These are phyloP conservation scores for Sipha flava DNA, from an alignment of 1,140 invertebrate species.

Conservation along the genomic window DNA sequence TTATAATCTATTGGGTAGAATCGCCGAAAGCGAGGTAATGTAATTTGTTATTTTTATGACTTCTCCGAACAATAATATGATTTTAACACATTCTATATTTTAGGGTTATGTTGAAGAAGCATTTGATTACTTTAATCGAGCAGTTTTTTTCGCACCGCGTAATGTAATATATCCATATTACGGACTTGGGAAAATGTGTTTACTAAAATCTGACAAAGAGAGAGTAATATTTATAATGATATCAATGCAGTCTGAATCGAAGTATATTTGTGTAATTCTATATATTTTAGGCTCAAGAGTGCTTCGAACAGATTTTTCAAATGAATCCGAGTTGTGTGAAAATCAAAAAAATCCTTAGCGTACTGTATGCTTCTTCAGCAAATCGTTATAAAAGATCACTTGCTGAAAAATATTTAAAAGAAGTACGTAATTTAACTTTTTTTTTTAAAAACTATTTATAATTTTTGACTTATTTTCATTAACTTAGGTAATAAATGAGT, in stretches of 20 bases:
- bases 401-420: slow-evolving; percentile 80
- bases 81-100: slow-evolving; percentile 39
- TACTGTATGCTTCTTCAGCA: slow-evolving; percentile 83
- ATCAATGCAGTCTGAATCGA: not conserved
- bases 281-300: slow-evolving; percentile 74
- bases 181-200: slow-evolving; percentile 98
- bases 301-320: slow-evolving; percentile 98
- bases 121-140: slow-evolving; percentile 99
- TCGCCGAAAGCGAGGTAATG: too few relatives aligned
- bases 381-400: slow-evolving; percentile 86
- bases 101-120: slow-evolving; percentile 90
- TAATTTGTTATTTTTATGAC: too few relatives aligned
- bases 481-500: slow-evolving; percentile 78
- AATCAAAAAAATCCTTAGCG: slow-evolving; percentile 98
- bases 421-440: slow-evolving; percentile 46
- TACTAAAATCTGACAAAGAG: slow-evolving; percentile 90
- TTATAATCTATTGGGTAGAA: too few relatives aligned
- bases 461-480: not conserved
- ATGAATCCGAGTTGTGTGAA: slow-evolving; percentile 97
- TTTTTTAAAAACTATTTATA: not conserved
- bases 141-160: slow-evolving; percentile 96
- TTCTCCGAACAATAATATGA: too few relatives aligned
- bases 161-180: slow-evolving; percentile 89
- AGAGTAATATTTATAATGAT: slow-evolving; percentile 58
- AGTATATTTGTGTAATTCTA: not conserved